phyloP scores from a whole-genome alignment of 2,113 vertebrate genomes.

The Gadus chalcogrammus region DNA sequence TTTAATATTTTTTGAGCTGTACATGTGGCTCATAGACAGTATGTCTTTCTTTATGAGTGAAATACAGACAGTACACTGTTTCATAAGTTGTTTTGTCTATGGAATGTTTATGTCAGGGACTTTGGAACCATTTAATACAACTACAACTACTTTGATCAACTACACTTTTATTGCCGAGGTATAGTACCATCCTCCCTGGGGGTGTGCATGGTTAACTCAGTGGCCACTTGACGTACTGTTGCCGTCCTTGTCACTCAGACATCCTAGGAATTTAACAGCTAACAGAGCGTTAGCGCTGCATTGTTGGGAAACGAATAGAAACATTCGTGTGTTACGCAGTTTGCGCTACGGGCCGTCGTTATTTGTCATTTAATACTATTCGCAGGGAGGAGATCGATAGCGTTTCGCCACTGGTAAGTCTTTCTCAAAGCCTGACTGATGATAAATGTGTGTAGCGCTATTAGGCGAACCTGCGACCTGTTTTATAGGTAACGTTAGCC shows the following conservation, averaged over 20 bases:
- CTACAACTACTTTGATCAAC: no score
- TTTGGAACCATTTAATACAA: no score
- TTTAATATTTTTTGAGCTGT: no score
- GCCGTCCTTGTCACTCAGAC: slow-evolving; percentile 66
- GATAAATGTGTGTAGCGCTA: slow-evolving; percentile 30
- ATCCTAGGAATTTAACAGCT: slow-evolving; percentile 61
- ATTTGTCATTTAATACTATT: background rate
- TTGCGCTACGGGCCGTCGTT: background rate
- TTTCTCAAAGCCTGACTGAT: background rate
- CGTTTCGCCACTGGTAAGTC: slow-evolving; percentile 45
- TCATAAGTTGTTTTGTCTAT: no score
- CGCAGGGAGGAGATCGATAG: background rate
- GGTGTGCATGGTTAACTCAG: background rate
- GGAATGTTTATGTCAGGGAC: no score
- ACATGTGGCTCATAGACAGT: no score
- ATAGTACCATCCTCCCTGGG: background rate
- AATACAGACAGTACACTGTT: no score
- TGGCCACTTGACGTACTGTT: slow-evolving; percentile 10
- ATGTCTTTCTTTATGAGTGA: no score
- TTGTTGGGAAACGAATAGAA: slow-evolving; percentile 12
- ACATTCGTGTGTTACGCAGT: background rate
- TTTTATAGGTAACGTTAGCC: slow-evolving; percentile 47
- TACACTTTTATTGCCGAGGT: slow-evolving; percentile 27
- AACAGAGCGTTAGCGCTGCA: slow-evolving; percentile 19
- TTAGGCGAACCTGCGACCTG: slow-evolving; percentile 34